A percentile compares a stretch with the other conserved stretches of the same genome.
phyloP scores from a whole-genome alignment of 2,888 invertebrate species.

The Netelia inedita region DNA sequence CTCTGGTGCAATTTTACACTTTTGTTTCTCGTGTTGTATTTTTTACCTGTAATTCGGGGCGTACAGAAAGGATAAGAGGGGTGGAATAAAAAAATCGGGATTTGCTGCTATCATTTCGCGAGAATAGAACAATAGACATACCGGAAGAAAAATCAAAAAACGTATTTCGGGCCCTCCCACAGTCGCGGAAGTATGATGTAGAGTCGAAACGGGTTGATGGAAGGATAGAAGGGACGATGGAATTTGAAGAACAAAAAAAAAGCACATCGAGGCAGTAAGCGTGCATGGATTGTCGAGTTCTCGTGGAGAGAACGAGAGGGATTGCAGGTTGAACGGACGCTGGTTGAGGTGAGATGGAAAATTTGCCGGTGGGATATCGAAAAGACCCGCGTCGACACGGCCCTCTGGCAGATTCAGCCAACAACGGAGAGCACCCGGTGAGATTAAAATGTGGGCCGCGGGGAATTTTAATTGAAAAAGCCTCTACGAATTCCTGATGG shows the following conservation, averaged over 20 bases:
- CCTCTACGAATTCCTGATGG: slow-evolving; percentile 66
- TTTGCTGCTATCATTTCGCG: slow-evolving; percentile 39
- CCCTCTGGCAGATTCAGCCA: slow-evolving; percentile 56
- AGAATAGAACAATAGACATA: slow-evolving; percentile 45
- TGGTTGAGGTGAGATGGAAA: slow-evolving; percentile 65
- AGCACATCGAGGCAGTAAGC: background rate
- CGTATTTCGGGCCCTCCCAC: slow-evolving; percentile 38
- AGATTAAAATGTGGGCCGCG: slow-evolving; percentile 69
- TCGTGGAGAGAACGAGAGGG: slow-evolving; percentile 30
- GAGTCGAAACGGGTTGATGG: background rate
- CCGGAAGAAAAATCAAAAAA: slow-evolving; percentile 15
- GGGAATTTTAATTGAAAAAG: slow-evolving; percentile 71
- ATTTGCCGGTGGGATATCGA: slow-evolving; percentile 60
- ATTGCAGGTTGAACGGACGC: slow-evolving; percentile 46
- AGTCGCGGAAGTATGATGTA: slow-evolving; percentile 52
- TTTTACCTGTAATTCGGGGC: slow-evolving; percentile 19
- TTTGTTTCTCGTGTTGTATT: slow-evolving; percentile 8
- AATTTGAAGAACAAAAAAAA: slow-evolving; percentile 36
- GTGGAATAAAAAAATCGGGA: slow-evolving; percentile 14
- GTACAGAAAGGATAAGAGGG: slow-evolving; percentile 19
- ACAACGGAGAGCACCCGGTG: slow-evolving; percentile 53
- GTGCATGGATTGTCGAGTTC: slow-evolving; percentile 31
- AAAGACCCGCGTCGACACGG: slow-evolving; percentile 44
- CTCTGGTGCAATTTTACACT: slow-evolving; percentile 27
- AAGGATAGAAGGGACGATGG: slow-evolving; percentile 19